Conservation (phyloP, 2,888 invertebrate species). For the Agonopterix arenella region DNA sequence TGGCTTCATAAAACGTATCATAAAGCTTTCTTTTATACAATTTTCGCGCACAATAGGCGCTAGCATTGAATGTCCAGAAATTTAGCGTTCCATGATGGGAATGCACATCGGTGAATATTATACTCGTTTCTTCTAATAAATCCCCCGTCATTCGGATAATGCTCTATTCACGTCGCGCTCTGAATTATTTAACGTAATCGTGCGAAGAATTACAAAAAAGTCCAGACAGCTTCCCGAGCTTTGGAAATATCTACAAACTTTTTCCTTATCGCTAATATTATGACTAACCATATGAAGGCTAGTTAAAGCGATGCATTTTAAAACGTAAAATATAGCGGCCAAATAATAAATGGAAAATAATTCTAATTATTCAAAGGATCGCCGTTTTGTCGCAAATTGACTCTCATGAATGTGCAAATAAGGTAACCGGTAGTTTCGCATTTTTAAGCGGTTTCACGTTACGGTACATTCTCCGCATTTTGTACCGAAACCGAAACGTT, state of each 20-base stretch:
- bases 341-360: background rate
- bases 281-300: no score
- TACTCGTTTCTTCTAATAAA: constrained; percentile 18
- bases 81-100: background rate
- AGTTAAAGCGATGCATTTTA: no score
- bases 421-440: constrained; percentile 5
- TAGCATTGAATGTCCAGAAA: no score
- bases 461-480: constrained; percentile 6
- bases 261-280: no score
- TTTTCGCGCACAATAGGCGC: no score
- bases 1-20: no score
- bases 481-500: background rate
- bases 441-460: constrained; percentile 4
- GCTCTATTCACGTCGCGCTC: constrained; percentile 22
- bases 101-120: constrained; percentile 3
- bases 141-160: constrained; percentile 22
- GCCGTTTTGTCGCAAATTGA: constrained; percentile 8
- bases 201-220: constrained; percentile 35
- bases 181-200: constrained; percentile 40
- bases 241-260: no score
- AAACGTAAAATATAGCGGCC: background rate
- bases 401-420: constrained; percentile 9
- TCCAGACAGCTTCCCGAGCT: background rate
- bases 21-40: no score
- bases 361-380: constrained; percentile 1